These are phyloP conservation scores for Aphodius sticticus DNA, from an alignment of 2,888 invertebrate species.

Conservation along the genomic window DNA sequence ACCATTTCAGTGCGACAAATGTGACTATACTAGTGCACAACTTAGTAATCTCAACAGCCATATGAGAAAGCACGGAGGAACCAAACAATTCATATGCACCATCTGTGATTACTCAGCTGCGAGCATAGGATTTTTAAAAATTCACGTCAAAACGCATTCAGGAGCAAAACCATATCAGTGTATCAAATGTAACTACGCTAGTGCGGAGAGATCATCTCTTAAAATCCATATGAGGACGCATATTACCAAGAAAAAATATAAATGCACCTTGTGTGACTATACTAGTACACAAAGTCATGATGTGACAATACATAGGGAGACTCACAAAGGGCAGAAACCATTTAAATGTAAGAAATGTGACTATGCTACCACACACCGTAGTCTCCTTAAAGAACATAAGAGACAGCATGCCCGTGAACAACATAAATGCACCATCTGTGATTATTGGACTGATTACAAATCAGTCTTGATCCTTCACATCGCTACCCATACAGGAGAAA, in stretches of 20 bases:
- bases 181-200: background rate
- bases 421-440: too few species aligned
- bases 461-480: too few species aligned
- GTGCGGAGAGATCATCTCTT: background rate
- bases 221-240: background rate
- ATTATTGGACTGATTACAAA: too few species aligned
- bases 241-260: background rate
- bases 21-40: slow-evolving; percentile 20
- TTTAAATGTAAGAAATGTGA: too few species aligned
- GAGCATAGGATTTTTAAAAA: background rate
- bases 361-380: background rate
- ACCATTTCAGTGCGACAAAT: slow-evolving; percentile 20
- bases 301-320: background rate
- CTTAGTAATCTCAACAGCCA: background rate
- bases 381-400: background rate
- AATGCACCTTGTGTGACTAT: background rate
- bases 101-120: slow-evolving; percentile 5
- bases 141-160: background rate
- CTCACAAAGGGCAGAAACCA: background rate
- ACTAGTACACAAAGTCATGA: background rate
- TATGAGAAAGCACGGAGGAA: slow-evolving; percentile 26
- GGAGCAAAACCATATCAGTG: background rate
- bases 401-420: slow-evolving; percentile 18
- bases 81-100: slow-evolving; percentile 18
- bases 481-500: too few species aligned